phyloP scores from a whole-genome alignment of 2,888 invertebrate species.

The Acrocyrtus sp. region DNA sequence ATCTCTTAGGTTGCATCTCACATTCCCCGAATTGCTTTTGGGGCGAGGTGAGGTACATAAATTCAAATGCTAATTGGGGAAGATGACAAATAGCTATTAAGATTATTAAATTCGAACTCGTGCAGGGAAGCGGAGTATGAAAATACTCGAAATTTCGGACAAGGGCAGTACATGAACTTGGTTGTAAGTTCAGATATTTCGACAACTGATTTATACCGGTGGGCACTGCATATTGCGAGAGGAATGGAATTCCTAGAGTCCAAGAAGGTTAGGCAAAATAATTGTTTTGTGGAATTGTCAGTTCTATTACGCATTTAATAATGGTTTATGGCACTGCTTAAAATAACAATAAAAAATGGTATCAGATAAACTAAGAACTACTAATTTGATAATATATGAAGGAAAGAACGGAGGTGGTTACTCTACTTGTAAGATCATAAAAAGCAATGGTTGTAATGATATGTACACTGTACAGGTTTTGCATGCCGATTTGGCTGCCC shows the following conservation, averaged over 20 bases:
- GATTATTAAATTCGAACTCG: too few relatives aligned
- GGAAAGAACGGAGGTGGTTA: background rate
- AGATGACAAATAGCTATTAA: too few relatives aligned
- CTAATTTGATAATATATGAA: too few relatives aligned
- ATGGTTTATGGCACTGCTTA: too few relatives aligned
- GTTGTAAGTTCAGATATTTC: constrained; percentile 39
- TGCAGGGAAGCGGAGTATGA: too few relatives aligned
- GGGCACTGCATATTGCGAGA: constrained; percentile 44
- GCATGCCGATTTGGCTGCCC: constrained; percentile 46
- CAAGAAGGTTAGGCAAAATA: constrained; percentile 22
- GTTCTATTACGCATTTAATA: background rate
- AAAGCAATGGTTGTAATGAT: background rate
- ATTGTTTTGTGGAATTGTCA: background rate
- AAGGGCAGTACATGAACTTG: constrained; percentile 29
- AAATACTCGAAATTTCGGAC: background rate
- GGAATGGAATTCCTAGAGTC: constrained; percentile 48
- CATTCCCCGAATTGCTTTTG: too few relatives aligned
- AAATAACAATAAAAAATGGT: too few relatives aligned
- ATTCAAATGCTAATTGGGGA: too few relatives aligned
- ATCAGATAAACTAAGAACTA: too few relatives aligned
- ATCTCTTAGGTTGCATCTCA: too few relatives aligned
- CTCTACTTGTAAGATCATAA: background rate
- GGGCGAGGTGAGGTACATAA: too few relatives aligned
- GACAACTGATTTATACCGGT: constrained; percentile 39
- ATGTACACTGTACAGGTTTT: constrained; percentile 34